These are phyloP conservation scores for Drosophila prosaltans DNA, from an alignment of 1,140 invertebrate genomes.

Conservation along the genomic window DNA sequence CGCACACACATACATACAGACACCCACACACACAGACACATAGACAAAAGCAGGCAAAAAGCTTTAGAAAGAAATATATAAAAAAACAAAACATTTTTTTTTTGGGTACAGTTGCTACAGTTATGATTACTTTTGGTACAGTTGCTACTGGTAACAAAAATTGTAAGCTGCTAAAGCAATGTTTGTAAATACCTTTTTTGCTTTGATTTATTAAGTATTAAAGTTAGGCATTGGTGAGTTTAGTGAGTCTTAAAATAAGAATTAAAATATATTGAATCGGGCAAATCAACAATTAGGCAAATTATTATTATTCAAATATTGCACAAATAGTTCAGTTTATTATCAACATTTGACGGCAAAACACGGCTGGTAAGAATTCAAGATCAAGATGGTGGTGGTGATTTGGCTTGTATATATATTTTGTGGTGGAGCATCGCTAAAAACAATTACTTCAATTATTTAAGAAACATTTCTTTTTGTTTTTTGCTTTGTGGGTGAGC, in stretches of 20 bases:
- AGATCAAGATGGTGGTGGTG: conserved; percentile 52
- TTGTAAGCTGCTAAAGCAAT: not conserved
- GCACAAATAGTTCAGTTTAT: conserved; percentile 17
- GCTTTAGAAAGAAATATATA: not conserved
- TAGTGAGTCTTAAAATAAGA: conserved; percentile 1
- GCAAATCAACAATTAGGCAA: conserved; percentile 13
- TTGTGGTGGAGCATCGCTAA: conserved; percentile 69
- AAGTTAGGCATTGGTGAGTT: conserved; percentile 5
- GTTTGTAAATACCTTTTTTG: conserved; percentile 5
- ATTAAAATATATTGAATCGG: conserved; percentile 3
- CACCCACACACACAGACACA: conserved; percentile 29
- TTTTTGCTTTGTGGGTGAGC: conserved; percentile 49
- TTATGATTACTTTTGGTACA: not conserved
- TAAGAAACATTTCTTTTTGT: not conserved
- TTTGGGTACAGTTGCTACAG: not conserved
- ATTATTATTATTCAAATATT: conserved; percentile 21
- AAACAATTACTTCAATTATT: conserved; percentile 60
- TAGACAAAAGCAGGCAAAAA: conserved; percentile 7
- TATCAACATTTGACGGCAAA: conserved; percentile 49
- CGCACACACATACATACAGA: conserved; percentile 18
- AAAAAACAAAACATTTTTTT: too few species aligned
- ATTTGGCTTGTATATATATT: not conserved
- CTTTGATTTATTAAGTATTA: conserved; percentile 5
- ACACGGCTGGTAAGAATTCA: conserved; percentile 28
- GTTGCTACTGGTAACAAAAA: not conserved